Base-by-base conservation (phyloP, 1,140 invertebrate genomes). In the Drosophila jambulina region DNA sequence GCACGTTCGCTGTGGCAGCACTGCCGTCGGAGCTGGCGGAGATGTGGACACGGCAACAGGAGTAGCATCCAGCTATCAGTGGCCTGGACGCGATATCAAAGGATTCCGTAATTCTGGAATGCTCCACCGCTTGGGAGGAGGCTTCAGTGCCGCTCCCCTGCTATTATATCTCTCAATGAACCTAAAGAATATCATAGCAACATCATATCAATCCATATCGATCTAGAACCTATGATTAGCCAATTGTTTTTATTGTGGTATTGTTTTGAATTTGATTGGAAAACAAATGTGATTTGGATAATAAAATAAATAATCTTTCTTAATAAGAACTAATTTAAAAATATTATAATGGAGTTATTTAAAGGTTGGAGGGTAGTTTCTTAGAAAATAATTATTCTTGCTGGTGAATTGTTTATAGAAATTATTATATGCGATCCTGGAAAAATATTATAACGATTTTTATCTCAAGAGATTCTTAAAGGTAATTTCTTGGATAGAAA, bases 161-260 rank as follows among this genome's bases (percentile, higher is more conserved):
- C 67, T 68, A 70, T 61, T 42, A 72, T 72, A 71, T 72, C 34
- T 72, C 53, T 59, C n/a, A 77, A 81, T 90, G 68, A 90, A 90
- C 85, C 85, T 82, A 85, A 91, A 82, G 86, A 90, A 90, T 90
- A 90, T 90, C 85, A 90, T 90, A 85, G 85, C 86, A 90, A 90
- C 86, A 91, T 91, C 85, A 90, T 90, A 90, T 90, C 85, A 90
- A 91, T 56, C 78, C 85, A 90, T 90, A 90, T 90, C 85, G 78
- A 78, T 81, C 48, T 81, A 88, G 40, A 75, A 45, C 38, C 65
- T 75, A 72, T 70, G 46, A 61, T 71, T 75, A 90, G 61, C 29
- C 32, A 69, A 84, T 62, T 72, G 59, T 67, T 76, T 64, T 61
- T 43, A 72, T 51, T 59, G 21, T 54, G 60, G 21, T 19, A 46